Evolutionary conservation across 1,140 invertebrate species (phyloP).

Genomic region (Eulimnadia texana): DNA sequence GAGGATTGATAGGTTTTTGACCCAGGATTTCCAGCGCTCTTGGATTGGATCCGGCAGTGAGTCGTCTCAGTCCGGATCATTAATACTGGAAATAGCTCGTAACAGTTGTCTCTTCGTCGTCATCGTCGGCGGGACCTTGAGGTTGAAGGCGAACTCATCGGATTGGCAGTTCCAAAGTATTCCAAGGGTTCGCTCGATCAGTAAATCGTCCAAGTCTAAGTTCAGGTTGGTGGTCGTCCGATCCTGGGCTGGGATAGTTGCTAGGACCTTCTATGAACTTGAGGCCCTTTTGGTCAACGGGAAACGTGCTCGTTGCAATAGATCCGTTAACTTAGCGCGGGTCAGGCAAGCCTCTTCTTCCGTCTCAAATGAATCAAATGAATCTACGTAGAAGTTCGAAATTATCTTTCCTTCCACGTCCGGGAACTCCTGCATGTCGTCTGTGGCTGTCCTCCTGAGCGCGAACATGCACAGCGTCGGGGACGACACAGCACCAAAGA

Average conservation of each 20-base stretch:
- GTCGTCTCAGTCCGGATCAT: constrained; percentile 8
- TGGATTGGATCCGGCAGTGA: not conserved
- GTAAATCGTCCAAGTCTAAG: constrained; percentile 6
- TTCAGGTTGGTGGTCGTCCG: not conserved
- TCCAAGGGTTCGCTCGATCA: constrained; percentile 2
- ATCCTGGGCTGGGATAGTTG: not conserved
- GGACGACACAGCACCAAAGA: constrained; percentile 14
- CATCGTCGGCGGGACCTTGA: not conserved
- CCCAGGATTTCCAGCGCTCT: not conserved
- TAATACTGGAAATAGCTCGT: constrained; percentile 2
- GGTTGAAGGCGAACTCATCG: not conserved
- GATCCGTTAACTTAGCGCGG: not conserved
- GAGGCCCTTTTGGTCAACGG: not conserved
- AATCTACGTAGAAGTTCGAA: constrained; percentile 17
- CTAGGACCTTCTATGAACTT: not conserved
- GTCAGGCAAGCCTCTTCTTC: constrained; percentile 10
- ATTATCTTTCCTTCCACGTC: constrained; percentile 9
- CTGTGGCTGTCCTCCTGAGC: not conserved
- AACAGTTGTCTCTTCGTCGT: constrained; percentile 9
- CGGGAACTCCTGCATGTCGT: constrained; percentile 5
- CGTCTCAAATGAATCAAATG: constrained; percentile 4
- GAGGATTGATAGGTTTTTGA: not conserved
- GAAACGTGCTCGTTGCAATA: not conserved
- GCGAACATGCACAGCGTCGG: not conserved
- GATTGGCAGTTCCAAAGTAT: constrained; percentile 6